Evolutionary conservation across 2,797 vertebrate genomes (phyloP).

Genomic region (Coilia nasus): DNA sequence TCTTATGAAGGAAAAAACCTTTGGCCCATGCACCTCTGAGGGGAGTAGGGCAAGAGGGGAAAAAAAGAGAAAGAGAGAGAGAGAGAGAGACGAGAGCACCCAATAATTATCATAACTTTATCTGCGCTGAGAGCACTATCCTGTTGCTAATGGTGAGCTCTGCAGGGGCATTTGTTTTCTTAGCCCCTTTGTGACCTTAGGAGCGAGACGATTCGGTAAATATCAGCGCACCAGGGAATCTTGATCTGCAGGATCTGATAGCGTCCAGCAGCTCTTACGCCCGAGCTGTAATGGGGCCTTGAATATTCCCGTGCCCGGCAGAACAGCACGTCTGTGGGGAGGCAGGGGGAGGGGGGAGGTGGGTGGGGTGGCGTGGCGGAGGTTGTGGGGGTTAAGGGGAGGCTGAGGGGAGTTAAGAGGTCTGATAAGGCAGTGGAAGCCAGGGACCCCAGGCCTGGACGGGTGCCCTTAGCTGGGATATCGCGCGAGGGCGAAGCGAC

Average conservation of each 20-base stretch:
- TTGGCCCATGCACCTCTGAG: background rate
- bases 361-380: no score
- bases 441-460: slow-evolving; percentile 74
- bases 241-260: slow-evolving; percentile 66
- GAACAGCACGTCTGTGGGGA: background rate
- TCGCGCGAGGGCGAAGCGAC: slow-evolving; percentile 65
- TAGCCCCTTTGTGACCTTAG: slow-evolving; percentile 59
- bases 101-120: slow-evolving; percentile 12
- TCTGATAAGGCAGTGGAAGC: slow-evolving; percentile 51
- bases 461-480: slow-evolving; percentile 71
- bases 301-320: background rate
- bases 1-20: background rate
- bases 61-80: background rate
- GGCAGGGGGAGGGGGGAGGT: background rate
- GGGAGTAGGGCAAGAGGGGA: background rate
- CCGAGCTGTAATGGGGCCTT: background rate
- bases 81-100: background rate
- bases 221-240: slow-evolving; percentile 61
- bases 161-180: slow-evolving; percentile 29
- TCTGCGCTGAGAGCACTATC: slow-evolving; percentile 9
- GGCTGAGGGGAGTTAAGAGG: background rate
- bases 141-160: background rate
- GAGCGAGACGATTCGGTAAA: slow-evolving; percentile 55
- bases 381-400: background rate
- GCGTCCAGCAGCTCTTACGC: slow-evolving; percentile 46